Percentiles rank a stretch among this genome's conserved stretches.
Evolutionary conservation across 2,888 invertebrate species (phyloP).

Genomic region (Rapana venosa): DNA sequence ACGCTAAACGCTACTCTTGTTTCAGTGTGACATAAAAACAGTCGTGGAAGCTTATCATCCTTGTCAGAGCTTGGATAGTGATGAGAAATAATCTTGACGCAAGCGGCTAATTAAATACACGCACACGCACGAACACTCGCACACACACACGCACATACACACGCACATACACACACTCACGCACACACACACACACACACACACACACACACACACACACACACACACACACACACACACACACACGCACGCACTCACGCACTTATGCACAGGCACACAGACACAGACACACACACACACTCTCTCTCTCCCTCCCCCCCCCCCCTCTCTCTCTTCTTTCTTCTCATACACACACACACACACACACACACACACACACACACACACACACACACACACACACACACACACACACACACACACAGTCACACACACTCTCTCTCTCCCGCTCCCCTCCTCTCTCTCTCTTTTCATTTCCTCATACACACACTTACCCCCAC

Average conservation of each 20-base stretch:
- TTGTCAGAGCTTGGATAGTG: no score
- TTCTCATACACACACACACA: no score
- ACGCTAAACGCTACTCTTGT: no score
- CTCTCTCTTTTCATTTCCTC: no score
- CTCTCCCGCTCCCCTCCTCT: no score
- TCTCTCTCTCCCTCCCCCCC: neutral
- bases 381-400: conserved; percentile 38
- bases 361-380: conserved; percentile 20
- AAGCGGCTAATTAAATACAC: neutral
- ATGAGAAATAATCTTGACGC: neutral
- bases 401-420: conserved; percentile 23
- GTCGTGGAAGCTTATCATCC: no score
- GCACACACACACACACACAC: conserved; percentile 14
- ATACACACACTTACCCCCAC: no score
- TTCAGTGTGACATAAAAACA: no score
- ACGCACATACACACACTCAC: conserved; percentile 13
- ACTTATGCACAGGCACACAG: neutral
- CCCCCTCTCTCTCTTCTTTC: neutral
- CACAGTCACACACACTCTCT: neutral
- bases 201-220: conserved; percentile 16
- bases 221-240: neutral
- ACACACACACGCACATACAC: neutral
- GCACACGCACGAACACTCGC: neutral
- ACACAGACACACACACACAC: neutral
- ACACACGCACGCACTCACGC: neutral